Evolutionary conservation across 2,888 invertebrate genomes (phyloP).

Genomic region (Drosophila nigritarsus): DNA sequence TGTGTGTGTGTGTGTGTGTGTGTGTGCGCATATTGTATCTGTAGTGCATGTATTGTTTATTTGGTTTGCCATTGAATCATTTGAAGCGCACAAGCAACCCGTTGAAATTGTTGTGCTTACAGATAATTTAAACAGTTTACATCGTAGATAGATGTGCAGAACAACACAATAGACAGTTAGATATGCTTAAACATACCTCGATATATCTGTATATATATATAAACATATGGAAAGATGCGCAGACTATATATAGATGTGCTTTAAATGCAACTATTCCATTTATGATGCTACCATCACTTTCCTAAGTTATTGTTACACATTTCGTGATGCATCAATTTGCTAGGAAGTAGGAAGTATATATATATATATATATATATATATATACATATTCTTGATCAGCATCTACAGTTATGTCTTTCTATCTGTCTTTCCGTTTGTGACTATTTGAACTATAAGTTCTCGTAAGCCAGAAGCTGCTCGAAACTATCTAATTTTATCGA

Average conservation of each 20-base stretch:
- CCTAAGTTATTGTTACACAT: not conserved
- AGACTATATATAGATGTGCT: not conserved
- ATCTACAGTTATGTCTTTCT: not conserved
- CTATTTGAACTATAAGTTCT: not conserved
- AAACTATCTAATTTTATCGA: not conserved
- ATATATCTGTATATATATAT: not conserved
- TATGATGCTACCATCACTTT: not conserved
- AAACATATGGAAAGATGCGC: not conserved
- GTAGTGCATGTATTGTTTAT: conserved; percentile 35
- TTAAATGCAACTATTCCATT: not conserved
- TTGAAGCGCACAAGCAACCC: conserved; percentile 36
- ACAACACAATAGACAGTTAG: not conserved
- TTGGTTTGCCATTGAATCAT: conserved; percentile 40
- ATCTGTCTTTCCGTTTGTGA: not conserved
- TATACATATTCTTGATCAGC: not conserved
- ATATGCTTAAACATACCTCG: not conserved
- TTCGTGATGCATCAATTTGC: not conserved
- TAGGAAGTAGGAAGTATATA: not conserved
- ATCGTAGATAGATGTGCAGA: not conserved
- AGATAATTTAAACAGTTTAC: conserved; percentile 48
- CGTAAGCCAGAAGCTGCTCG: not conserved
- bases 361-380: not conserved
- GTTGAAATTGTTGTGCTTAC: conserved; percentile 32
- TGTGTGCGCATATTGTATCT: conserved; percentile 8
- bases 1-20: not conserved